Evolutionary conservation across 2,888 invertebrate genomes (phyloP).

Genomic region (Nycteola revayana): DNA sequence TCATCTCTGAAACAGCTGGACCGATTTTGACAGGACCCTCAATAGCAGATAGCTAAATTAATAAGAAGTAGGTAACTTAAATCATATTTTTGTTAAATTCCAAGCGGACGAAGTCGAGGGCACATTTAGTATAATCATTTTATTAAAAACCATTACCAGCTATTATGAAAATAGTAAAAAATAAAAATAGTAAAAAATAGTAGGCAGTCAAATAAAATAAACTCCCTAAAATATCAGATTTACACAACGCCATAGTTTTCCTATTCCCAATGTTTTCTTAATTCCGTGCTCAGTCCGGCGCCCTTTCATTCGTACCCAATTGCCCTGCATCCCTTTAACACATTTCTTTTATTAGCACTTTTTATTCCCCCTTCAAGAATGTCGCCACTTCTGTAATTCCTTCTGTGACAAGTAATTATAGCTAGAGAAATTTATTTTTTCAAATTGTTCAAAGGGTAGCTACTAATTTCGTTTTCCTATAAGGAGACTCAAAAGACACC

Average conservation of each 20-base stretch:
- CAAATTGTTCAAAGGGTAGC: slow-evolving; percentile 31
- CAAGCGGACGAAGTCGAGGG: too few relatives aligned
- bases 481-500: slow-evolving; percentile 20
- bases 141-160: too few relatives aligned
- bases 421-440: slow-evolving; percentile 48
- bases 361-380: slow-evolving; percentile 62
- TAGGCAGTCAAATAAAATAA: too few relatives aligned
- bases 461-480: slow-evolving; percentile 26
- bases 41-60: too few relatives aligned
- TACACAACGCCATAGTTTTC: slow-evolving; percentile 34
- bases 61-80: too few relatives aligned
- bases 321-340: slow-evolving; percentile 70
- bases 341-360: slow-evolving; percentile 72
- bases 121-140: too few relatives aligned
- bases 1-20: too few relatives aligned
- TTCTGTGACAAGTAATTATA: slow-evolving; percentile 58
- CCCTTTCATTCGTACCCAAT: slow-evolving; percentile 75
- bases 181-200: too few relatives aligned
- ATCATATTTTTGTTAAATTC: too few relatives aligned
- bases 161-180: too few relatives aligned
- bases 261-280: slow-evolving; percentile 61
- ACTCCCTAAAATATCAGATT: too few relatives aligned
- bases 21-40: too few relatives aligned
- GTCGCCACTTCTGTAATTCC: slow-evolving; percentile 39
- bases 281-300: slow-evolving; percentile 60